Percentiles rank a stretch among this genome's conserved stretches.
These are phyloP conservation scores for Stichopus horrens DNA, from an alignment of 53 echinoderm and acorn worm species.

Conservation along the genomic window DNA sequence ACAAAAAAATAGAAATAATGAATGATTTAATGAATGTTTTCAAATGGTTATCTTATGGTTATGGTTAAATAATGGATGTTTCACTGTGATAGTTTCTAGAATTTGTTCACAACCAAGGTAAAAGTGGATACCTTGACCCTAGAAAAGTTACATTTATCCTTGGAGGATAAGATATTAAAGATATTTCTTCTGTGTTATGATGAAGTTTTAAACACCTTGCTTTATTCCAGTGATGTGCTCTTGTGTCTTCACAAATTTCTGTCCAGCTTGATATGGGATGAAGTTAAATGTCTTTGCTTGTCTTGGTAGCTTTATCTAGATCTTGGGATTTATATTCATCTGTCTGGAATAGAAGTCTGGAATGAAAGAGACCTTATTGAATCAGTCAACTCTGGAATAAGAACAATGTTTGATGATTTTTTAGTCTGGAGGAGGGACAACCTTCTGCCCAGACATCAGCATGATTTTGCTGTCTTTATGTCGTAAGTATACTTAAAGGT, in stretches of 20 bases:
- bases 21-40: too few species aligned
- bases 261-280: not conserved
- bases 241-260: not conserved
- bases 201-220: too few species aligned
- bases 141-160: too few species aligned
- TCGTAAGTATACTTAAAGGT: constrained; percentile 47
- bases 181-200: too few species aligned
- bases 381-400: constrained; percentile 45
- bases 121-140: too few species aligned
- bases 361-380: constrained; percentile 55
- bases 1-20: too few species aligned
- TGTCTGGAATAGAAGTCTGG: constrained; percentile 57
- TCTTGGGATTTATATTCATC: constrained; percentile 27
- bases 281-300: not conserved
- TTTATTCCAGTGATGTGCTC: too few species aligned
- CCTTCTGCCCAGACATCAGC: constrained; percentile 45
- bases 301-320: constrained; percentile 12
- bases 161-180: too few species aligned
- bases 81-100: too few species aligned
- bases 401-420: constrained; percentile 52
- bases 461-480: constrained; percentile 62
- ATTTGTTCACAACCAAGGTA: too few species aligned
- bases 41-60: too few species aligned
- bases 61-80: too few species aligned
- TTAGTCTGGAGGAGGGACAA: constrained; percentile 42